These are phyloP conservation scores for Callitettix versicolor DNA, from an alignment of 1,140 invertebrate genomes.

Conservation along the genomic window DNA sequence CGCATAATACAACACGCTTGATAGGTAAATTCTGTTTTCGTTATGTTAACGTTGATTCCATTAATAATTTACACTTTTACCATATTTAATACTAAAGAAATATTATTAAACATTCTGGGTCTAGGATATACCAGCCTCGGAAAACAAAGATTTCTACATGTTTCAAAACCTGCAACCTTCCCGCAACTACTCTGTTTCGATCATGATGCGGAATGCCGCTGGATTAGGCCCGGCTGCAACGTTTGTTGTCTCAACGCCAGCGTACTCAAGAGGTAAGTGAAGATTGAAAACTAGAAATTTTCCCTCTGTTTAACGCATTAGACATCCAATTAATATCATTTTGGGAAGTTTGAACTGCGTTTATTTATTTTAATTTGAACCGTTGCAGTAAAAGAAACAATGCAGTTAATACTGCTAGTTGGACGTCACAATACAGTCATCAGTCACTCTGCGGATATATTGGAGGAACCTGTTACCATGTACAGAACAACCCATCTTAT, in stretches of 20 bases:
- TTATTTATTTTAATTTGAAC: conserved; percentile 16
- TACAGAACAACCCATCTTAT: conserved; percentile 35
- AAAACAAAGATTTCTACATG: conserved; percentile 58
- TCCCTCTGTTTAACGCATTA: too few relatives aligned
- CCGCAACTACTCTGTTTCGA: conserved; percentile 62
- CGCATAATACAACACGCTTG: too few relatives aligned
- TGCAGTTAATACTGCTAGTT: conserved; percentile 59
- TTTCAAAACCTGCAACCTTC: conserved; percentile 63
- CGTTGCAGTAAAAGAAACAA: conserved; percentile 40
- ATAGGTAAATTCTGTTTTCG: too few relatives aligned
- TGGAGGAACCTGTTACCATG: conserved; percentile 48
- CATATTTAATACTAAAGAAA: too few relatives aligned
- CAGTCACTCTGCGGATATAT: conserved; percentile 53
- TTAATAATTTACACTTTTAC: too few relatives aligned
- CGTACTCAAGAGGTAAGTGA: conserved; percentile 47
- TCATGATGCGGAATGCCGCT: conserved; percentile 67
- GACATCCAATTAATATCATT: too few relatives aligned
- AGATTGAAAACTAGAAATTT: too few relatives aligned
- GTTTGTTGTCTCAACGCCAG: conserved; percentile 51
- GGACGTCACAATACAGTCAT: conserved; percentile 55
- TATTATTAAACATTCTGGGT: conserved; percentile 2
- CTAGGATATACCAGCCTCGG: conserved; percentile 60
- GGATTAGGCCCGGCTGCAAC: conserved; percentile 64
- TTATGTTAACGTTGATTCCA: too few relatives aligned
- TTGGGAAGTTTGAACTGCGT: conserved; percentile 2